Evolutionary conservation across 1,140 invertebrate species (phyloP).

Genomic region (Sycophaga agraensis): DNA sequence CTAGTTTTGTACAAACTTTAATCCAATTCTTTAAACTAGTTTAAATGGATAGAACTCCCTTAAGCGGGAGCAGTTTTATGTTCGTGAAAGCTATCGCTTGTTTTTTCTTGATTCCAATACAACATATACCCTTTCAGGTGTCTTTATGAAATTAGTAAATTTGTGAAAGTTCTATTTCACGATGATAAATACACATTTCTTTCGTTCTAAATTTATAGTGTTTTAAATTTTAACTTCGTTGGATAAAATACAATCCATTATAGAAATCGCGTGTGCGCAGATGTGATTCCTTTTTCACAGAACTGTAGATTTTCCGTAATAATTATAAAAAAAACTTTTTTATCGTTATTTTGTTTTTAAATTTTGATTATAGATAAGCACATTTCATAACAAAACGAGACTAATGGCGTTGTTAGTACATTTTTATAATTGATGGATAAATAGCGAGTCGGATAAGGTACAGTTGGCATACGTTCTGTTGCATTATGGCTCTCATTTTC

Average conservation of each 20-base stretch:
- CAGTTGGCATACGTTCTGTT: conserved; percentile 3
- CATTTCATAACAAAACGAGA: conserved; percentile 10
- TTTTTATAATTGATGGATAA: conserved; percentile 12
- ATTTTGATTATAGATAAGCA: conserved; percentile 5
- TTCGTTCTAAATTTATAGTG: no score
- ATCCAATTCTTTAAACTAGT: no score
- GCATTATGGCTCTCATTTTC: conserved; percentile 29
- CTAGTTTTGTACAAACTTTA: no score
- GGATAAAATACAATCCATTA: no score
- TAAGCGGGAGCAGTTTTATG: conserved; percentile 27
- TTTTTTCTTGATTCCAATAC: conserved; percentile 15
- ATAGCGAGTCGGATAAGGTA: conserved; percentile 1
- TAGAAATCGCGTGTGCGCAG: conserved; percentile 12
- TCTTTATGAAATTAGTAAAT: conserved; percentile 4
- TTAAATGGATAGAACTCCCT: no score
- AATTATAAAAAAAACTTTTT: conserved; percentile 20
- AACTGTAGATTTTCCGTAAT: conserved; percentile 22
- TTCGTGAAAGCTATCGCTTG: conserved; percentile 24
- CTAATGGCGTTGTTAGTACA: conserved; percentile 2
- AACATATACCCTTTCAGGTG: conserved; percentile 12
- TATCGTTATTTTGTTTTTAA: conserved; percentile 18
- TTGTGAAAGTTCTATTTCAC: conserved; percentile 15
- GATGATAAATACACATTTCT: no score
- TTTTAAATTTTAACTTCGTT: no score
- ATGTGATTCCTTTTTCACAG: conserved; percentile 31